phyloP scores from a whole-genome alignment of 2,888 invertebrate genomes.

The Saturnia pavonia region DNA sequence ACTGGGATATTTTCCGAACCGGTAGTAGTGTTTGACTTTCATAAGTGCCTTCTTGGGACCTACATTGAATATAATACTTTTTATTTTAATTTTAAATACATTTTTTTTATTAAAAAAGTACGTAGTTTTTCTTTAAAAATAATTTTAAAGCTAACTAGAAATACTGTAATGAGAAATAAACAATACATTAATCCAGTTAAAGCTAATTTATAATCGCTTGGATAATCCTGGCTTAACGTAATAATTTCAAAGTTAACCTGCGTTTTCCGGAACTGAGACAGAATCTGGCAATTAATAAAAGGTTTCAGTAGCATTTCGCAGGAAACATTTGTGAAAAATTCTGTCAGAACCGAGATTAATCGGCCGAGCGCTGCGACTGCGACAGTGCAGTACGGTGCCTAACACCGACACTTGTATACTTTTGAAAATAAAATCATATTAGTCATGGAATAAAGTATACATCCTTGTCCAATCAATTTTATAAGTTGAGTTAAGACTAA shows the following conservation, averaged over 20 bases:
- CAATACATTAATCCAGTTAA: not conserved
- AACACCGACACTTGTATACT: not conserved
- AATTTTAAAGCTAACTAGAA: not conserved
- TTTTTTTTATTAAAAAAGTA: too few relatives aligned
- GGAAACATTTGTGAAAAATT: not conserved
- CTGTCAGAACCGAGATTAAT: not conserved
- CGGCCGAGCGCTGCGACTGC: not conserved
- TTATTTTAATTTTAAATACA: too few relatives aligned
- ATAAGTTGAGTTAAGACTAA: too few relatives aligned
- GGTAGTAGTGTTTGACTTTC: too few relatives aligned
- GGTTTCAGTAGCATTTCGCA: not conserved
- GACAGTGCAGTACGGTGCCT: too few relatives aligned
- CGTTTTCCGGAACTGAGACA: not conserved
- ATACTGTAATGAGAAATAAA: not conserved
- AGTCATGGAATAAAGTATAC: too few relatives aligned
- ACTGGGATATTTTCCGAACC: too few relatives aligned
- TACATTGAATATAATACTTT: too few relatives aligned
- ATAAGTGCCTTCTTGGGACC: too few relatives aligned
- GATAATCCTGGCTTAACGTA: not conserved
- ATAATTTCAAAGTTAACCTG: not conserved
- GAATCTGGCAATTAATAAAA: slow-evolving; percentile 4
- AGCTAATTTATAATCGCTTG: not conserved
- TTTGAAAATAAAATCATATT: not conserved
- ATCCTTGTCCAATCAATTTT: too few relatives aligned
- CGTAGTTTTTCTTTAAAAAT: not conserved